phyloP scores from a whole-genome alignment of 2,888 invertebrate genomes.

The Perizoma flavofasciatum region DNA sequence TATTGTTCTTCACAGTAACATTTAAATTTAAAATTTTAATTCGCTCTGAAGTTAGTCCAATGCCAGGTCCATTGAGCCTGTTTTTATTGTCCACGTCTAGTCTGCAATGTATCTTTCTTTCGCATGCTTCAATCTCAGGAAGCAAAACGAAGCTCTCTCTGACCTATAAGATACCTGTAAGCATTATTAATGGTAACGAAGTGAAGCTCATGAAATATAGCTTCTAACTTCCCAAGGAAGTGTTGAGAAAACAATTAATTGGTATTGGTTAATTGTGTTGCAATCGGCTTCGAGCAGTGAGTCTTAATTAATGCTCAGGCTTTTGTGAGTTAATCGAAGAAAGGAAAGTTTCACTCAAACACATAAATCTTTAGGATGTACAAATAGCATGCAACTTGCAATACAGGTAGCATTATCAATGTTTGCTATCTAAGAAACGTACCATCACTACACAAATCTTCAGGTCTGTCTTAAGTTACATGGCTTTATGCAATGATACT shows the following conservation, averaged over 20 bases:
- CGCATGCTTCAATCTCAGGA: not conserved
- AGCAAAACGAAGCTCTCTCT: constrained; percentile 48
- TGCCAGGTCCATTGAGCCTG: not conserved
- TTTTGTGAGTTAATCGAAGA: constrained; percentile 22
- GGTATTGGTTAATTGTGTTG: constrained; percentile 22
- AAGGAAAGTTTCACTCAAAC: constrained; percentile 27
- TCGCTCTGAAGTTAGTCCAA: too few species aligned
- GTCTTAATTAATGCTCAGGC: constrained; percentile 21
- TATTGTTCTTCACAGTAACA: too few species aligned
- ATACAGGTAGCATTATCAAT: constrained; percentile 24
- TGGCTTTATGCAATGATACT: constrained; percentile 14
- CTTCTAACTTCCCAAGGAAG: constrained; percentile 47
- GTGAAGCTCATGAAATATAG: constrained; percentile 57
- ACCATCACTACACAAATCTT: constrained; percentile 18
- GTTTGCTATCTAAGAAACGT: constrained; percentile 27
- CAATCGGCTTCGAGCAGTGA: constrained; percentile 15
- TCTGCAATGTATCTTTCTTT: not conserved
- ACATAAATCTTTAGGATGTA: constrained; percentile 16
- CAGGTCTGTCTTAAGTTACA: constrained; percentile 8
- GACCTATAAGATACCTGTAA: constrained; percentile 59
- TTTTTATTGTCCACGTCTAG: not conserved
- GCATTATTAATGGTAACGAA: constrained; percentile 57
- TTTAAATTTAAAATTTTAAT: too few species aligned
- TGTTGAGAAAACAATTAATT: constrained; percentile 32
- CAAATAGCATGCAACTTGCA: constrained; percentile 17